Conservation (phyloP, 2,113 vertebrate genomes). For the Pteropus alecto region DNA sequence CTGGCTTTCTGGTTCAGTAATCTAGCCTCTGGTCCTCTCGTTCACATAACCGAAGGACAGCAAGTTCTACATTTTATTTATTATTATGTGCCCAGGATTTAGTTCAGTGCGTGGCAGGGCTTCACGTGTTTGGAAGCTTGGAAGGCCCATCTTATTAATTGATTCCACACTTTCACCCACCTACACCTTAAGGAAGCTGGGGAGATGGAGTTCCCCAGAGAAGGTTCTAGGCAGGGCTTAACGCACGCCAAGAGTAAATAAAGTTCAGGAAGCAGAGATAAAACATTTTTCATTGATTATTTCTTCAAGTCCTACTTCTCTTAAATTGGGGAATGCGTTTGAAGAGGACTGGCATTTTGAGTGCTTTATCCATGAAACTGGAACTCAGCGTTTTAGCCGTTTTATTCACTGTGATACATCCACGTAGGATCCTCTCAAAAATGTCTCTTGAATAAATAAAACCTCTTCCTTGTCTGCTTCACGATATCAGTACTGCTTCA, state of each 20-base stretch:
- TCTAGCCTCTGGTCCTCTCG: neutral
- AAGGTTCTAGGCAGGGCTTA: no score
- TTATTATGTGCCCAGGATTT: neutral
- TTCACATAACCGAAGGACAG: neutral
- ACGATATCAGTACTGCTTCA: neutral
- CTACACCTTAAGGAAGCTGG: neutral
- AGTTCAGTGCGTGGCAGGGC: neutral
- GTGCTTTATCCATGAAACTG: neutral
- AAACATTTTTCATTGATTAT: neutral
- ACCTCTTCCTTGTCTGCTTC: no score
- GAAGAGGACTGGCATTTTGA: neutral
- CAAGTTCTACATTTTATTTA: neutral
- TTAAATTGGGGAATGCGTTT: neutral
- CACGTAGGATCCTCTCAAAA: no score
- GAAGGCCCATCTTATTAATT: neutral
- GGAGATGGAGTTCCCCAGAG: neutral
- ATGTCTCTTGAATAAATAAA: neutral
- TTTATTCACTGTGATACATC: neutral
- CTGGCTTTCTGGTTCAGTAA: neutral
- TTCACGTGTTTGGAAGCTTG: neutral
- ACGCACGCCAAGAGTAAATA: no score
- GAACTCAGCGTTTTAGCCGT: neutral
- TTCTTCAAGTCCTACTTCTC: neutral
- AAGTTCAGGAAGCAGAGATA: neutral
- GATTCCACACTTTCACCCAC: neutral